A percentile compares a stretch with the other conserved stretches of the same genome.
These are phyloP conservation scores for Pelobates cultripes DNA, from an alignment of 2,797 vertebrate genomes.

Conservation along the genomic window DNA sequence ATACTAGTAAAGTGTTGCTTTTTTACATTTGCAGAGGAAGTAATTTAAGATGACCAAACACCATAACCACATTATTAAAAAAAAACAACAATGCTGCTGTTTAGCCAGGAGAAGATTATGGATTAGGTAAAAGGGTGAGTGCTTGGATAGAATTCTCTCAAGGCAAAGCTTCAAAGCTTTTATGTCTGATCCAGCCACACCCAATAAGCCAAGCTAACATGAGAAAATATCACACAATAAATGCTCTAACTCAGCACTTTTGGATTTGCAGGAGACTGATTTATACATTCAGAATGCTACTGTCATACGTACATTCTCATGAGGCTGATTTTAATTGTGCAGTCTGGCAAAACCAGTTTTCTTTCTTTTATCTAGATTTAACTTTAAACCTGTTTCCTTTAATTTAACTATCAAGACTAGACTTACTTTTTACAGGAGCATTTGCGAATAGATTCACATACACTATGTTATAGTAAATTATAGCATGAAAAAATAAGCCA, in stretches of 20 bases:
- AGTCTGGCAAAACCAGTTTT: neutral
- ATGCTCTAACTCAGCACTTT: constrained; percentile 50
- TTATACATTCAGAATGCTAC: constrained; percentile 27
- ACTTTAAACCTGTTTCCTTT: neutral
- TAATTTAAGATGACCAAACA: neutral
- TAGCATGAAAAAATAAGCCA: too few species aligned
- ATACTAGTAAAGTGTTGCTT: too few species aligned
- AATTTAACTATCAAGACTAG: neutral
- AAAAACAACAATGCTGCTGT: too few species aligned
- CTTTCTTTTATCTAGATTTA: neutral
- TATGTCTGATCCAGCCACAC: constrained; percentile 38
- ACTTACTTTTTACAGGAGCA: neutral
- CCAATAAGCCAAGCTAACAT: constrained; percentile 41
- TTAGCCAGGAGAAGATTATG: too few species aligned
- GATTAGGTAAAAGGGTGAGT: constrained; percentile 19
- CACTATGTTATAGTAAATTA: neutral
- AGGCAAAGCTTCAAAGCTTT: constrained; percentile 39
- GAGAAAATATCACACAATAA: constrained; percentile 38
- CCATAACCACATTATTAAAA: too few species aligned
- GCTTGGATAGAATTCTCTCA: constrained; percentile 27
- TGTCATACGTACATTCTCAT: constrained; percentile 29
- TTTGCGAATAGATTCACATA: neutral
- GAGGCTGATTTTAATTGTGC: constrained; percentile 2
- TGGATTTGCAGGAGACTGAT: constrained; percentile 19
- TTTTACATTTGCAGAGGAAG: neutral